A percentile compares a stretch with the other conserved stretches of the same genome.
Conservation (phyloP, 2,113 vertebrate genomes). For the Elachura formosa region DNA sequence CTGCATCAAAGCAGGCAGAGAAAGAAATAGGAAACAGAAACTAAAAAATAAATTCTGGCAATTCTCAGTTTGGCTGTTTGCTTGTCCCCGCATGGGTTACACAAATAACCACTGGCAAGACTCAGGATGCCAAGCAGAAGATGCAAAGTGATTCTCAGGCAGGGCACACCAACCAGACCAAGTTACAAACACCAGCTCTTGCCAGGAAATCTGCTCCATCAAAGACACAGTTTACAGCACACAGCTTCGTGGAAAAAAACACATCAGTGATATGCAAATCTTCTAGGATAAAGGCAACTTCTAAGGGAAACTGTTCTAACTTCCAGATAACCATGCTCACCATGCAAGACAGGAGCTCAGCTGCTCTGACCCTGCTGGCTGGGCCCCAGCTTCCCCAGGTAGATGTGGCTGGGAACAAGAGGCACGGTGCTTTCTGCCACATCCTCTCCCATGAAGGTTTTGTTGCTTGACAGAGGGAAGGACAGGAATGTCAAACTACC, state of each 20-base stretch:
- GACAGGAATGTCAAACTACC: background rate
- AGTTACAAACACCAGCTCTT: rapidly evolving
- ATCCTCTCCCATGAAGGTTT: rapidly evolving
- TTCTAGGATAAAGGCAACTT: background rate
- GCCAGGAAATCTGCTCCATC: background rate
- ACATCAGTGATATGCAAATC: background rate
- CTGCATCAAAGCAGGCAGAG: background rate
- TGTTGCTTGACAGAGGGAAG: background rate
- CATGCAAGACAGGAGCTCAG: background rate
- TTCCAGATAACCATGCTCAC: background rate
- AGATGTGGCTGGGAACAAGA: background rate
- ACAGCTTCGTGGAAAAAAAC: background rate
- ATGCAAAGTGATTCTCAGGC: background rate
- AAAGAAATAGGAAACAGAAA: background rate
- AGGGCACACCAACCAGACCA: background rate
- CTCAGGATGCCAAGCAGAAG: background rate
- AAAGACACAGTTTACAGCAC: background rate
- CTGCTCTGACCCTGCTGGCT: background rate
- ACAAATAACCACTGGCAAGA: background rate
- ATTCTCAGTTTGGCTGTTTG: background rate
- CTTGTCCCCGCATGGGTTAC: background rate
- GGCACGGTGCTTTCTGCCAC: background rate
- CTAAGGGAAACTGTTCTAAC: background rate
- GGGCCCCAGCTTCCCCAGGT: background rate
- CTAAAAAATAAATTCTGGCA: background rate